Evolutionary conservation across 2,113 vertebrate genomes (phyloP).

Genomic region (Xenus cinereus): DNA sequence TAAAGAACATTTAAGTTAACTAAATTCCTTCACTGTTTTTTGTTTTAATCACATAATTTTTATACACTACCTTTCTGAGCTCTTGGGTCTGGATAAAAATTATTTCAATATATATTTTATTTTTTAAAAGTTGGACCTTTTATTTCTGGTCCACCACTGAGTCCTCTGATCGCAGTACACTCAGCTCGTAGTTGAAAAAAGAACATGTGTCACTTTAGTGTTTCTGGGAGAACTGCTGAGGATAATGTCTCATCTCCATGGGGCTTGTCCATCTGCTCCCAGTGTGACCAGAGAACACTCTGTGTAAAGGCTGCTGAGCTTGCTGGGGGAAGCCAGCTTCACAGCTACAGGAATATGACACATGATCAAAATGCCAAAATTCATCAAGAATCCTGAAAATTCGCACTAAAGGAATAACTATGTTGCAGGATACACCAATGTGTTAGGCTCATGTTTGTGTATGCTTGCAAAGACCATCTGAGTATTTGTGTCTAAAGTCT

Average conservation of each 20-base stretch:
- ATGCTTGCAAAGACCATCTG: rapidly evolving
- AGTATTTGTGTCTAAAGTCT: not conserved
- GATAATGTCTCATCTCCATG: not conserved
- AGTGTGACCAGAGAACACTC: not conserved
- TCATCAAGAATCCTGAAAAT: not conserved
- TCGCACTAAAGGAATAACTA: not conserved
- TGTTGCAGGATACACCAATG: not conserved
- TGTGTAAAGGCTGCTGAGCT: not conserved
- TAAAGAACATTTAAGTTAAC: not conserved
- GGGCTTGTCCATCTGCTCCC: not conserved
- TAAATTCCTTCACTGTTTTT: not conserved
- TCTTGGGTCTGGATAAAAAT: not conserved
- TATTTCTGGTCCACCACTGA: not conserved
- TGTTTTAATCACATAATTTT: not conserved
- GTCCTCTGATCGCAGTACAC: not conserved
- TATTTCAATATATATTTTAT: not conserved
- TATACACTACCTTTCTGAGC: not conserved
- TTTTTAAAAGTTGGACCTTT: not conserved
- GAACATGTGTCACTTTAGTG: not conserved
- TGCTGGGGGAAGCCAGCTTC: not conserved
- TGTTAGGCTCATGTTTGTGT: not conserved
- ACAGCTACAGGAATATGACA: not conserved
- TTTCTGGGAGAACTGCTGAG: not conserved
- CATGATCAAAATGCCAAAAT: not conserved
- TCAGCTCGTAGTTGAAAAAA: not conserved